Conservation (phyloP, 2,113 vertebrate genomes). For the Centrocercus urophasianus region DNA sequence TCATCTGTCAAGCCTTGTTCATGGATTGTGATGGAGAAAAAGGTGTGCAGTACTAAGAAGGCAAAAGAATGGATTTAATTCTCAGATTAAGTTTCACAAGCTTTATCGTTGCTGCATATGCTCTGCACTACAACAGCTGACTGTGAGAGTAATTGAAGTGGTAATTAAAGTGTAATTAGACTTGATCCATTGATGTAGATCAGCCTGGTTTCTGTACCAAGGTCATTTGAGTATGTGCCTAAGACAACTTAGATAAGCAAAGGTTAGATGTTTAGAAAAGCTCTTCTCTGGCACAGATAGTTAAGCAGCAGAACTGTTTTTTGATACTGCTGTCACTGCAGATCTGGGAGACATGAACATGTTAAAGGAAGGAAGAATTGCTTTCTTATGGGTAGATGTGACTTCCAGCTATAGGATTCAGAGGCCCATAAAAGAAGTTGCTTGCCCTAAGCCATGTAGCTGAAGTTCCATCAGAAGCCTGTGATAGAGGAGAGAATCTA, state of each 20-base stretch:
- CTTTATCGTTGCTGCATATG: background rate
- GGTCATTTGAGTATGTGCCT: background rate
- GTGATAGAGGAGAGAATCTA: background rate
- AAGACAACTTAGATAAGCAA: background rate
- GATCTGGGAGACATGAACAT: background rate
- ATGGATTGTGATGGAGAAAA: background rate
- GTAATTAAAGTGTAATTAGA: conserved; percentile 21
- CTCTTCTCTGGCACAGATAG: background rate
- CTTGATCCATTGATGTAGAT: background rate
- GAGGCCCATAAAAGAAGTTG: background rate
- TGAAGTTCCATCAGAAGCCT: background rate
- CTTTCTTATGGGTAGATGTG: background rate
- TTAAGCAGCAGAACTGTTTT: background rate
- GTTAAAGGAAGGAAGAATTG: background rate
- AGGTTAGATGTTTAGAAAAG: background rate
- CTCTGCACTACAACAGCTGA: background rate
- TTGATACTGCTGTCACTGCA: background rate
- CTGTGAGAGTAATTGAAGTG: background rate
- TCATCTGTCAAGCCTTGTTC: background rate
- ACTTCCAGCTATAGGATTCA: background rate
- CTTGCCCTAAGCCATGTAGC: background rate
- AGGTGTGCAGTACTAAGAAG: background rate
- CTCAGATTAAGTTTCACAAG: background rate
- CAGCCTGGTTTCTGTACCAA: background rate
- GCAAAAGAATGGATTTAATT: background rate